A percentile compares a stretch with the other conserved stretches of the same genome.
Conservation (phyloP, 1,140 invertebrate genomes). For the Aphaenogaster ashmeadi region DNA sequence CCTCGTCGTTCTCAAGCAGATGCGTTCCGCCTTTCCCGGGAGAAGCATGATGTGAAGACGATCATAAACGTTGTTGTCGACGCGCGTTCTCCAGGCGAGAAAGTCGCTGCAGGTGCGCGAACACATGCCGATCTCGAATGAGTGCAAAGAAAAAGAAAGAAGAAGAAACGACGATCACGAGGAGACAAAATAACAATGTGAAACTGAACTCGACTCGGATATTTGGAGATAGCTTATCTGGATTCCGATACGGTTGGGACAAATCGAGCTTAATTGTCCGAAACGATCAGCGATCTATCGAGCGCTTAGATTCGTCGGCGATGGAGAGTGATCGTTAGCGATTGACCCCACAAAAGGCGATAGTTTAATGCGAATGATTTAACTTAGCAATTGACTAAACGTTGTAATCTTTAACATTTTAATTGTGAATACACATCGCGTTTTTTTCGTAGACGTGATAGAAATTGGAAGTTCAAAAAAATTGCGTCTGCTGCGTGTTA, state of each 20-base stretch:
- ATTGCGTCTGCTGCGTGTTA: background rate
- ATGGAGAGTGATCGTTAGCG: constrained; percentile 13
- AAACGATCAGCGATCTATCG: background rate
- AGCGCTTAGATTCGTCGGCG: constrained; percentile 1
- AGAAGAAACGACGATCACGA: background rate
- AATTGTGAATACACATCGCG: background rate
- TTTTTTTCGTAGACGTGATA: background rate
- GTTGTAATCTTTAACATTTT: constrained; percentile 1
- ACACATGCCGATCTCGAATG: constrained; percentile 21
- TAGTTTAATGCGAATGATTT: constrained; percentile 6
- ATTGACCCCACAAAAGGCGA: background rate
- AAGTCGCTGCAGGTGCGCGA: constrained; percentile 42
- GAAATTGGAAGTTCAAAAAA: constrained; percentile 12
- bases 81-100: background rate
- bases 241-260: background rate
- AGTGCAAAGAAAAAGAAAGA: background rate
- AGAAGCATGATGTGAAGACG: background rate
- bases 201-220: background rate
- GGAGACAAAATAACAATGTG: background rate
- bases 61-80: constrained; percentile 41
- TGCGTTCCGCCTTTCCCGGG: constrained; percentile 55
- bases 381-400: background rate
- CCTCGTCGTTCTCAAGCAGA: constrained; percentile 69
- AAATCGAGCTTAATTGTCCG: constrained; percentile 37
- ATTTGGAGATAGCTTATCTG: constrained; percentile 16